Evolutionary conservation across 92 coral and sea anemone species (phyloP), one percentile per base, ranked within the genome.

Genomic region (Porites cylindrica): DNA sequence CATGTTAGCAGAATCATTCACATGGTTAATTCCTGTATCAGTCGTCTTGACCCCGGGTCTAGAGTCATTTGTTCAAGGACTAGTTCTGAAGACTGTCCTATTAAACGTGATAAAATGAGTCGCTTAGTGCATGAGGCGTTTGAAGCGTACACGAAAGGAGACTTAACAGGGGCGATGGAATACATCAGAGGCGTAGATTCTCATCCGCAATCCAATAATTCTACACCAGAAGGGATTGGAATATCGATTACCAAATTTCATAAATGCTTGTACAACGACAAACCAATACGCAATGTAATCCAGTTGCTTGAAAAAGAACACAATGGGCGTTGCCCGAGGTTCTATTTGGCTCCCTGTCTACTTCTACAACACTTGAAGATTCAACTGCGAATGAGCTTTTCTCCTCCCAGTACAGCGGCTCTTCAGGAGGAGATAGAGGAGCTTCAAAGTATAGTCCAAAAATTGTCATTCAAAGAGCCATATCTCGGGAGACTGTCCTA

Each of bases 401-500:
- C 32, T 18, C 16, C 17, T 12, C 19, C 51, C 43, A 82, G 63
- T 53, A 20, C 21, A 23, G 58, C 24, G 4, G 32, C 78, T 24
- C 78, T 86, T 8, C 60, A 69, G 58, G 32, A 78, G 38, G 54
- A 64, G 64, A 62, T 86, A 62, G 74, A 23, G 19, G 52, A 75
- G 50, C 75, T 87, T 10, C 70, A 79, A 4, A 14, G 53, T n/a
- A 73, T 72, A 7, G 90, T 87, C 20, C 24, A 56, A 3, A 56
- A 19, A 10, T 59, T 83, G 65, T 87, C 90, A 24, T 20, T 60
- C 52, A 80, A 63, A 60, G 90, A 87, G 79, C 90, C 90, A 21
- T 87, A 80, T 38, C 69, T 68, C 59, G 90, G 90, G 1, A 87
- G 38, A 58, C 65, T 87, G 51, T 87, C 90, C 16, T 87, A 87